Conservation (phyloP, 2,797 vertebrate species). For the Toxotes lorentzi region DNA sequence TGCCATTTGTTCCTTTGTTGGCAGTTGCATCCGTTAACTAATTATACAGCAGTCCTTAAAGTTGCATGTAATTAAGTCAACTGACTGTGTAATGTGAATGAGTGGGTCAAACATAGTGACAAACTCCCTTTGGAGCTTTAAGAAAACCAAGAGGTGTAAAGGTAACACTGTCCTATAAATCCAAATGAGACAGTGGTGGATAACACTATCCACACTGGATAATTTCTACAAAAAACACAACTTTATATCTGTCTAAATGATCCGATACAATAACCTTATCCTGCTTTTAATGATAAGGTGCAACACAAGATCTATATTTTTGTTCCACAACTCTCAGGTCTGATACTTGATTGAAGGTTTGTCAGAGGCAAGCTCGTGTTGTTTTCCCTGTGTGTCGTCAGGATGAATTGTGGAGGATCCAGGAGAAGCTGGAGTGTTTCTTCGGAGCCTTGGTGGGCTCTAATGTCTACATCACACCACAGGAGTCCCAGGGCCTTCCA, state of each 20-base stretch:
- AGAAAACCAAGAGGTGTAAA: no score
- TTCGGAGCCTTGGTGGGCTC: conserved; percentile 94
- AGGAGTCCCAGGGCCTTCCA: conserved; percentile 91
- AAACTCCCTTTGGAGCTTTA: not conserved
- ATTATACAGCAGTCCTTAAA: not conserved
- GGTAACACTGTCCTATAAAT: no score
- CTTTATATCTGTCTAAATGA: no score
- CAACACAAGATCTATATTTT: no score
- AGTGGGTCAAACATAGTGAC: not conserved
- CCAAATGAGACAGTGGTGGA: no score
- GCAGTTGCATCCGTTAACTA: no score
- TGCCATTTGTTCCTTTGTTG: no score
- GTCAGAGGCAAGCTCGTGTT: not conserved
- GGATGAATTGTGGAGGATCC: conserved; percentile 94
- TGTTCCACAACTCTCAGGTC: not conserved
- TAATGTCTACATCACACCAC: conserved; percentile 93
- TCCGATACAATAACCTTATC: no score
- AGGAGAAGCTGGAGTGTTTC: conserved; percentile 94
- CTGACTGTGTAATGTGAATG: not conserved
- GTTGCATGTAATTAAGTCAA: no score
- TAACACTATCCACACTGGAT: no score
- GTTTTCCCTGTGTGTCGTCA: conserved; percentile 61
- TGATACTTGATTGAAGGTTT: not conserved
- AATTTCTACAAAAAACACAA: no score
- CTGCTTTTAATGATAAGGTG: no score